Conservation (phyloP, 37 sponge, comb jelly and placozoan genomes). For the Haliclona indistincta region DNA sequence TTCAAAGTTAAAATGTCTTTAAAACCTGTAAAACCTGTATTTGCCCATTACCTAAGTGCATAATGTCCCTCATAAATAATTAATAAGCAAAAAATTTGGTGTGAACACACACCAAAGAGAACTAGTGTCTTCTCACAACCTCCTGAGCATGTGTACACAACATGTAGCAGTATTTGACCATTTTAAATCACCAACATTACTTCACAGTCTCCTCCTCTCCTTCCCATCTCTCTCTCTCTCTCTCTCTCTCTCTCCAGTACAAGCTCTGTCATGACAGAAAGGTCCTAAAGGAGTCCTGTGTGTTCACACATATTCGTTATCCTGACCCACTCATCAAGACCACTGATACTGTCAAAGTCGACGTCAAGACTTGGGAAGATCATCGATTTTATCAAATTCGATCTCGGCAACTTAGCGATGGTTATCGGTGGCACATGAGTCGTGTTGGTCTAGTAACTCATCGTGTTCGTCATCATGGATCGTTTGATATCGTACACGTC, state of each 20-base stretch:
- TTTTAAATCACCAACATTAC: too few species aligned
- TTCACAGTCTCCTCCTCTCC: too few species aligned
- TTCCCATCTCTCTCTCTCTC: too few species aligned
- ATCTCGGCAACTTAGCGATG: slow-evolving; percentile 89
- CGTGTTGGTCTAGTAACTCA: slow-evolving; percentile 93
- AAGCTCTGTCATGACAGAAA: slow-evolving; percentile 88
- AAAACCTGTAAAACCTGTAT: too few species aligned
- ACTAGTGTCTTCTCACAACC: too few species aligned
- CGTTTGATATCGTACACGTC: slow-evolving; percentile 96
- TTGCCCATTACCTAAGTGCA: too few species aligned
- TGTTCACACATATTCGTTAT: slow-evolving; percentile 96
- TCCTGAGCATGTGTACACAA: too few species aligned
- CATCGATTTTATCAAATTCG: slow-evolving; percentile 90
- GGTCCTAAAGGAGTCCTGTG: slow-evolving; percentile 88
- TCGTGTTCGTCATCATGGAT: slow-evolving; percentile 93
- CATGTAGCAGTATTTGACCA: too few species aligned
- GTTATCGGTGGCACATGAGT: slow-evolving; percentile 99
- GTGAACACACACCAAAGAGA: too few species aligned
- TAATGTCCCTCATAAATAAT: too few species aligned
- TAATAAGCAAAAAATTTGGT: too few species aligned
- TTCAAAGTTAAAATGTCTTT: too few species aligned
- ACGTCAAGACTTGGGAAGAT: slow-evolving; percentile 89
- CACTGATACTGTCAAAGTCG: slow-evolving; percentile 91
- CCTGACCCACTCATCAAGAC: slow-evolving; percentile 92
- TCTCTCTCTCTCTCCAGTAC: slow-evolving; percentile 50